A percentile compares a stretch with the other conserved stretches of the same genome.
phyloP scores from a whole-genome alignment of 2,797 vertebrate genomes.

The Tadarida brasiliensis region DNA sequence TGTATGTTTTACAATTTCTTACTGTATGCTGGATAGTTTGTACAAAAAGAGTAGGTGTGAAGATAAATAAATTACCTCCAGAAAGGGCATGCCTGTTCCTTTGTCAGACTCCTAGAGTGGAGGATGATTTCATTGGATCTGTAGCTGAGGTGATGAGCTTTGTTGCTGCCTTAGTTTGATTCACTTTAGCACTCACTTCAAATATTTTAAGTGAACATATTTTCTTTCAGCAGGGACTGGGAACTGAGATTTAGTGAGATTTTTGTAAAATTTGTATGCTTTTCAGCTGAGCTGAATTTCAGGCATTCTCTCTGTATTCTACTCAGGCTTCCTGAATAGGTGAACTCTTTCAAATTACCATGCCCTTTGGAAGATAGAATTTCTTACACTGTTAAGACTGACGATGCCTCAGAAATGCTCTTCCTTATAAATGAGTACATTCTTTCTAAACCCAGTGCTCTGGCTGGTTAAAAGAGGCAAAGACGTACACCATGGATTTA shows the following conservation, averaged over 20 bases:
- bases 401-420: neutral
- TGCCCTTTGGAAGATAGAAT: neutral
- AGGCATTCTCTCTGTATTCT: neutral
- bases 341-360: neutral
- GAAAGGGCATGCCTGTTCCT: neutral
- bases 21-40: neutral
- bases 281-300: neutral
- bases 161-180: neutral
- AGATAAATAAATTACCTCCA: neutral
- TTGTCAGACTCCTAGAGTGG: neutral
- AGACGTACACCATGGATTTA: neutral
- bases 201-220: neutral
- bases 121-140: neutral
- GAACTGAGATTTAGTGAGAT: neutral
- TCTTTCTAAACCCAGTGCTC: conserved; percentile 25
- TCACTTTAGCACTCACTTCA: neutral
- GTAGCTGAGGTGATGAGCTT: neutral
- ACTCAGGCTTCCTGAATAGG: neutral
- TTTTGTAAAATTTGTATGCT: neutral
- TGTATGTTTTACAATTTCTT: neutral
- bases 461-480: neutral
- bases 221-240: neutral
- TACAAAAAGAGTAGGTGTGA: neutral
- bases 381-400: neutral
- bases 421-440: neutral